Evolutionary conservation across 1,140 invertebrate genomes (phyloP), one percentile per base, ranked within the genome.

Genomic region (Oryzaephilus surinamensis): DNA sequence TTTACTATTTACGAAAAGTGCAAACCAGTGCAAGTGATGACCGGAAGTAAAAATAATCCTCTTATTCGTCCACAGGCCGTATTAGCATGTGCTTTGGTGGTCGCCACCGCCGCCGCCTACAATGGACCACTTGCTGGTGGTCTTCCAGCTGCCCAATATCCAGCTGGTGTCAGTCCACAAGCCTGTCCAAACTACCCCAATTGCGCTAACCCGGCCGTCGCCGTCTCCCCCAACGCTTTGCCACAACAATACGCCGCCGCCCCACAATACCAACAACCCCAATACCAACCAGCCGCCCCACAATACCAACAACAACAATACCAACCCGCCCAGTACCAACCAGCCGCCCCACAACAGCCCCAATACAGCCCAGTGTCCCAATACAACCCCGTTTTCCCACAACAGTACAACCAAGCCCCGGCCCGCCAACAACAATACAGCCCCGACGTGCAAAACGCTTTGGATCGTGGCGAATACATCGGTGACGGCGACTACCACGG

Each of bases 121-220:
- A 51, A 52, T 31, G 56, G 56, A 7, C 52, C 52, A 17, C 32
- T 58, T 12, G 61, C 57, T 19, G 59, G 58, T 18, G 54, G 57
- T 10, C 38, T 48, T 30, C 55, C 59, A n/a, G 60, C 58, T 17
- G 42, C 50, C 26, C 49, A 51, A n/a, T 62, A 54, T 43, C 59
- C 59, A 15, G 61, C 61, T 6, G 59, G 58, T 21, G 52, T 63
- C 7, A 49, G 47, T 44, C 58, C 61, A 13, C 50, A 58, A 41
- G 46, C 58, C 18, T 63, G 60, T 42, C 59, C 59, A 39, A 63
- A 63, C 48, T 62, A 54, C 48, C 59, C 61, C 14, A 51, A 58
- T 45, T 62, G 60, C 48, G 40, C 39, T 31, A 58, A 55, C 41
- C 57, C 57, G 10, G 42, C 54, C 6, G 55, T 59, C 6, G 57